Evolutionary conservation across 2,888 invertebrate genomes (phyloP).

Genomic region (Phengaris alcon): DNA sequence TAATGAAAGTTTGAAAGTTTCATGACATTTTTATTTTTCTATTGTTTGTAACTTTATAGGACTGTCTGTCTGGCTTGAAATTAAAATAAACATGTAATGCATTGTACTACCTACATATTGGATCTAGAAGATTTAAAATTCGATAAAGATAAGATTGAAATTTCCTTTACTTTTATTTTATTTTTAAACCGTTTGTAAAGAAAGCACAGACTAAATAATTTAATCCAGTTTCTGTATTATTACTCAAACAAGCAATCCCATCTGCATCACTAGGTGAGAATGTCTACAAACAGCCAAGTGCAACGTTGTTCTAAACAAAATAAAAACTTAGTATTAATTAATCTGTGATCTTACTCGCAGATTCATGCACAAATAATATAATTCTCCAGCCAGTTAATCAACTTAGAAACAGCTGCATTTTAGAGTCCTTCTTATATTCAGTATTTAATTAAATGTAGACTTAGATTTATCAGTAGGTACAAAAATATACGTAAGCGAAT

Average conservation of each 20-base stretch:
- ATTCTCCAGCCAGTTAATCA: neutral
- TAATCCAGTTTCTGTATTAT: neutral
- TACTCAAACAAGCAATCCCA: slow-evolving; percentile 5
- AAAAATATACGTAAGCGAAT: neutral
- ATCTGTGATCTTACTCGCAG: neutral
- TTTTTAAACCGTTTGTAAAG: neutral
- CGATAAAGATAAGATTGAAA: too few relatives aligned
- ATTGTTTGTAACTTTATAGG: too few relatives aligned
- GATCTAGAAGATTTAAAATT: too few relatives aligned
- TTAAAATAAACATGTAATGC: too few relatives aligned
- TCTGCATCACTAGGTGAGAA: neutral
- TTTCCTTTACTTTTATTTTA: neutral
- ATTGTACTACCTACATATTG: too few relatives aligned
- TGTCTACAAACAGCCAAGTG: neutral
- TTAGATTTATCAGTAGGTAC: neutral
- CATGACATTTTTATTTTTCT: too few relatives aligned
- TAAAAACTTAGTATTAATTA: slow-evolving; percentile 12
- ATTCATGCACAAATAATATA: slow-evolving; percentile 1
- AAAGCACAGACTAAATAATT: neutral
- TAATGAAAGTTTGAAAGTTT: too few relatives aligned
- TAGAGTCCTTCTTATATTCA: neutral
- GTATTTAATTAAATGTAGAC: neutral
- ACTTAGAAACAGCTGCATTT: slow-evolving; percentile 5
- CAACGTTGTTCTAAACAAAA: neutral
- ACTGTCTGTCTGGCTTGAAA: too few relatives aligned